Percentiles rank a stretch among this genome's conserved stretches.
Conservation (phyloP, 1,140 invertebrate species). For the Drosophila truncata region DNA sequence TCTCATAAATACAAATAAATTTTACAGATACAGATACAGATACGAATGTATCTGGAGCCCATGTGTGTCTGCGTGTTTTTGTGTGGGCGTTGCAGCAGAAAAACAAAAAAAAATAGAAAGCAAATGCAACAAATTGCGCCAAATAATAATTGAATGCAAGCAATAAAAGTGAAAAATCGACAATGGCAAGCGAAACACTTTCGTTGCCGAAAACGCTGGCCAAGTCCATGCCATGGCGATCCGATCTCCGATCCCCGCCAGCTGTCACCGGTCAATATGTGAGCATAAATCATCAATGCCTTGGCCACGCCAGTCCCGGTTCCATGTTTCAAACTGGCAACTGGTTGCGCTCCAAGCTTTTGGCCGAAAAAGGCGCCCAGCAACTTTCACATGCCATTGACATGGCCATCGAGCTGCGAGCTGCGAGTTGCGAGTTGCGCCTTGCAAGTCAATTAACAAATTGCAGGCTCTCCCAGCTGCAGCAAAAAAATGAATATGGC, state of each 20-base stretch:
- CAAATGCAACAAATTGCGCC: slow-evolving; percentile 65
- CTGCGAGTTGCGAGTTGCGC: slow-evolving; percentile 16
- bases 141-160: slow-evolving; percentile 52
- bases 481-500: slow-evolving; percentile 11
- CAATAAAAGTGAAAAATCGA: slow-evolving; percentile 63
- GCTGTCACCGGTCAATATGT: slow-evolving; percentile 45
- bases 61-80: slow-evolving; percentile 16
- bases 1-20: neutral
- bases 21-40: neutral
- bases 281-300: slow-evolving; percentile 44
- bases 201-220: slow-evolving; percentile 62
- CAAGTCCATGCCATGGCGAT: neutral
- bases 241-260: neutral
- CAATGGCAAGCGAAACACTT: slow-evolving; percentile 57
- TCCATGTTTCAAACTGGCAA: slow-evolving; percentile 5
- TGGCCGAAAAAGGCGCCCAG: slow-evolving; percentile 60
- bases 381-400: slow-evolving; percentile 82
- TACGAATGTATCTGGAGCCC: neutral
- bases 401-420: slow-evolving; percentile 33
- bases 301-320: slow-evolving; percentile 15
- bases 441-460: slow-evolving; percentile 61
- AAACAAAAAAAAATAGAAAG: slow-evolving; percentile 40
- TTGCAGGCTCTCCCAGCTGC: slow-evolving; percentile 28
- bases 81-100: slow-evolving; percentile 13
- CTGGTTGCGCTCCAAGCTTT: slow-evolving; percentile 1